Base-by-base conservation (phyloP, 2,797 vertebrate genomes). In the Podarcis siculus region DNA sequence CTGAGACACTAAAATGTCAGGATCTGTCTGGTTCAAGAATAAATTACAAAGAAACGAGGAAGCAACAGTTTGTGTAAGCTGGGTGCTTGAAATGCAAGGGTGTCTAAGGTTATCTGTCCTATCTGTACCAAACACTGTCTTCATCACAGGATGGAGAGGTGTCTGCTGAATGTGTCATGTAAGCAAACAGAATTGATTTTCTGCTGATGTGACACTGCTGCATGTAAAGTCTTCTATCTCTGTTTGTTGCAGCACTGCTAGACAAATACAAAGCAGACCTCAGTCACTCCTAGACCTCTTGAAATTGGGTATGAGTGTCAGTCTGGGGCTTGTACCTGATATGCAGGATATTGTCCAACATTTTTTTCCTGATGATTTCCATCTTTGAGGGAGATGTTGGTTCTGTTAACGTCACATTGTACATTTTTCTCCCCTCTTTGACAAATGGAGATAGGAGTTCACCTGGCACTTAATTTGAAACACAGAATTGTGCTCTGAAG, bases 191-290 rank as follows among this genome's bases (percentile, higher is more conserved):
- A 1, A 15, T 0, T 4, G 5, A 2, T 27, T 84, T 93, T 91
- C 58, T 86, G 71, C 27, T 45, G 86, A 27, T 1, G 39, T 25
- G 88, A 58, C 71, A 4, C 3, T 82, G 89, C 87, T 92, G 21
- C 27, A 27, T 72, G 72, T 37, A 85, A 58, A 55, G 84, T 35
- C 87, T 93, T 91, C 76, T 85, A 42, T 32, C 30, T 90, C 76
- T 55, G 49, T 71, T 71, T 71, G 30, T 71, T 66, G 64, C 64
- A 66, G 25, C 21, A 66, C 17, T 19, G 25, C 64, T 66, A 55
- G 49, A 55, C 64, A 67, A 67, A 79, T 69, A 69, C 66, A 69
- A 69, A 69, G 58, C 13, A 64, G 67, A 72, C 8, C 2, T 32
- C 12, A 30, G 9, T 58, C 55, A 42, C 30, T 27, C 30, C 2